Conservation (phyloP, 2,113 vertebrate species). For the Odontophorus gujanensis region DNA sequence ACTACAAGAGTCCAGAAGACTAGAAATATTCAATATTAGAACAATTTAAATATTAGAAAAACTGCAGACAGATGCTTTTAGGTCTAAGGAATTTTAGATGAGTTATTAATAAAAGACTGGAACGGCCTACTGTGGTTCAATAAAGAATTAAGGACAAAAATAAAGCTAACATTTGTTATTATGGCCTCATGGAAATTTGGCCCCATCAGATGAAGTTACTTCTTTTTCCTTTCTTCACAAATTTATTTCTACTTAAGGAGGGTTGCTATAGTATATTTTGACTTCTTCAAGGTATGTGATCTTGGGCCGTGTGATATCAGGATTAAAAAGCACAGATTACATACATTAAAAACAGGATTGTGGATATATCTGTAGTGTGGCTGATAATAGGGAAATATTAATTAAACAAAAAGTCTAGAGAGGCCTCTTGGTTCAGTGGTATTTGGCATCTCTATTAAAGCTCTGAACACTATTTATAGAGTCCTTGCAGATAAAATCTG, state of each 20-base stretch:
- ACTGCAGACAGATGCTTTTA: background rate
- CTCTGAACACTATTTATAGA: accelerated
- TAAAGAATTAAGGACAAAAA: slow-evolving; percentile 6
- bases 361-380: background rate
- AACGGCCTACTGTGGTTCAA: background rate
- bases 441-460: background rate
- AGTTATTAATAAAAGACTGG: background rate
- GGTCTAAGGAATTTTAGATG: background rate
- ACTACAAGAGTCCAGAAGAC: background rate
- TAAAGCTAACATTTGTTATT: background rate
- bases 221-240: background rate
- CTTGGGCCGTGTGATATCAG: background rate
- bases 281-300: background rate
- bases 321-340: background rate
- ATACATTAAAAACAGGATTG: background rate
- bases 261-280: background rate
- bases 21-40: slow-evolving; percentile 19
- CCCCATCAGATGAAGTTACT: background rate
- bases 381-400: background rate
- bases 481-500: background rate
- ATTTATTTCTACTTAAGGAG: background rate
- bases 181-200: background rate
- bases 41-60: background rate
- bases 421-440: background rate
- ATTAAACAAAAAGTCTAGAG: background rate